phyloP scores from a whole-genome alignment of 2,797 vertebrate genomes.

The Dipus sagitta region DNA sequence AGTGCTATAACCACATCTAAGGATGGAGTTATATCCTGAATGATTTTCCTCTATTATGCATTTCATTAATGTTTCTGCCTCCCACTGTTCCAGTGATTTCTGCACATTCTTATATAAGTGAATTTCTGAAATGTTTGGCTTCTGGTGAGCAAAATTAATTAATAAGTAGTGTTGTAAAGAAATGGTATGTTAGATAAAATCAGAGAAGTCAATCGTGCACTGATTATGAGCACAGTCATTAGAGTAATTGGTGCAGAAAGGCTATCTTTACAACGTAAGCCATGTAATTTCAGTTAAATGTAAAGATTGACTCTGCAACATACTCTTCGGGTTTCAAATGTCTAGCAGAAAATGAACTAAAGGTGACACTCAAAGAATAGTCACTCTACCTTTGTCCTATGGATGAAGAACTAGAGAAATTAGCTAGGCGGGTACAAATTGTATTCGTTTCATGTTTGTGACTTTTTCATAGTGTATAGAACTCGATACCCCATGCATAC shows the following conservation, averaged over 20 bases:
- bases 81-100: not conserved
- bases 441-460: not conserved
- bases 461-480: not conserved
- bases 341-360: not conserved
- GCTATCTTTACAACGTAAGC: not conserved
- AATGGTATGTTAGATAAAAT: not conserved
- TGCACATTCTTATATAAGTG: not conserved
- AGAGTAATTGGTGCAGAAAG: not conserved
- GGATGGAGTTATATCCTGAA: not conserved
- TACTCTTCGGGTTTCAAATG: not conserved
- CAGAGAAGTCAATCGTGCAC: not conserved
- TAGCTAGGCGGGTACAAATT: not conserved
- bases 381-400: not conserved
- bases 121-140: not conserved
- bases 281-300: not conserved
- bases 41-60: not conserved
- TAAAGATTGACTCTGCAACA: not conserved
- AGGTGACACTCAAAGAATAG: not conserved
- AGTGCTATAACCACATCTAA: not conserved
- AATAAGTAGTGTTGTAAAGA: not conserved
- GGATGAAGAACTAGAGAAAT: not conserved
- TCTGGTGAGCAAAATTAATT: constrained; percentile 1
- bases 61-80: not conserved
- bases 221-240: not conserved
- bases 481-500: not conserved